These are phyloP conservation scores for Dendroctonus ponderosae DNA, from an alignment of 1,140 invertebrate genomes.

Conservation along the genomic window DNA sequence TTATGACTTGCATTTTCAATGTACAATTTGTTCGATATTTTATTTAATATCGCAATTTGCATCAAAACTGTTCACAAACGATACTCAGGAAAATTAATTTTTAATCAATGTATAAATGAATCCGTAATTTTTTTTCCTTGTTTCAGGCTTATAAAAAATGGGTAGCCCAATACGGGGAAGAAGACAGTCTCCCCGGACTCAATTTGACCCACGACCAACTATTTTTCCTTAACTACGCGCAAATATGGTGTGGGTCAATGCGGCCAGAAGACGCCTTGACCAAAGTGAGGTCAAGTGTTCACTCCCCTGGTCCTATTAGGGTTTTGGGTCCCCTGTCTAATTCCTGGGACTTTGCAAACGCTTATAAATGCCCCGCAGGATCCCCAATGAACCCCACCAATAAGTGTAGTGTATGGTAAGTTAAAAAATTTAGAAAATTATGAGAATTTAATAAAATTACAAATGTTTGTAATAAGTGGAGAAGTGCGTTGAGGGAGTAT, in stretches of 20 bases:
- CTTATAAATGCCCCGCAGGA: conserved; percentile 74
- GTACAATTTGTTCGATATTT: no score
- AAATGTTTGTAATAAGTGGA: neutral
- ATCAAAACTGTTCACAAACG: no score
- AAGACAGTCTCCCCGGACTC: conserved; percentile 72
- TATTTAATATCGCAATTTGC: no score
- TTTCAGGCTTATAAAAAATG: conserved; percentile 76
- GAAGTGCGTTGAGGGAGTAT: neutral
- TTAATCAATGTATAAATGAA: no score
- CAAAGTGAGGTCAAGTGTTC: conserved; percentile 91
- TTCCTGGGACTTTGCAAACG: conserved; percentile 84
- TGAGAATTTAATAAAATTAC: neutral
- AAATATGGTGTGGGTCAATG: conserved; percentile 98
- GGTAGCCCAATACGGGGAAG: conserved; percentile 69
- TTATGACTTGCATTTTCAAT: no score
- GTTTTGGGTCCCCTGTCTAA: conserved; percentile 92
- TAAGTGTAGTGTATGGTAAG: conserved; percentile 91
- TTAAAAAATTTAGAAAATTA: neutral
- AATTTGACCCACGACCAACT: conserved; percentile 83
- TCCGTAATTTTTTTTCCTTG: no score
- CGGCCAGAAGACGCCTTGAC: conserved; percentile 91
- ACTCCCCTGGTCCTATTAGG: conserved; percentile 90
- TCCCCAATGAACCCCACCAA: conserved; percentile 87
- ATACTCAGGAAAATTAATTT: no score
- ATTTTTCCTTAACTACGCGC: conserved; percentile 86